A percentile compares a stretch with the other conserved stretches of the same genome.
Evolutionary conservation across 2,113 vertebrate species (phyloP).

Genomic region (Tichodroma muraria): DNA sequence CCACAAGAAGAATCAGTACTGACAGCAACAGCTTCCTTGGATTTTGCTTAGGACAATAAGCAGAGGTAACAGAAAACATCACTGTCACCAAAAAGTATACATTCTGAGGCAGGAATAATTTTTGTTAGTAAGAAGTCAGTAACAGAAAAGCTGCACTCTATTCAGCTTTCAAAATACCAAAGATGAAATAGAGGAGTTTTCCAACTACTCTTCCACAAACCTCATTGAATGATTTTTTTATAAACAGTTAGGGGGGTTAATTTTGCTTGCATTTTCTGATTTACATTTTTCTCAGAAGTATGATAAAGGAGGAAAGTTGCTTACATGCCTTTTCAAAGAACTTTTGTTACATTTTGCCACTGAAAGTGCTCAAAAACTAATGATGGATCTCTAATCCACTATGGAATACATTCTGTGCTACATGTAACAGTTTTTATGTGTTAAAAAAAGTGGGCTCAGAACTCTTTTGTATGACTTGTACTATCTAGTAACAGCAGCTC

Average conservation of each 20-base stretch:
- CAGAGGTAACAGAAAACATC: background rate
- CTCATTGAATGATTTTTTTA: background rate
- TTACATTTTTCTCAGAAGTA: background rate
- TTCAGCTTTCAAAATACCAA: background rate
- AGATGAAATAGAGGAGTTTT: background rate
- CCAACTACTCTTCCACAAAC: background rate
- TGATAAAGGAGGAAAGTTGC: background rate
- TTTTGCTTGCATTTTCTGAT: background rate
- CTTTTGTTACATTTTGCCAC: background rate
- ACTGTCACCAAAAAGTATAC: background rate
- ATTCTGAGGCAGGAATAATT: background rate
- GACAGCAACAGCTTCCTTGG: background rate
- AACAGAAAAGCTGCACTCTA: background rate
- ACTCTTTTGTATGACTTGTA: background rate
- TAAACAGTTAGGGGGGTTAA: background rate
- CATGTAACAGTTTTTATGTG: background rate
- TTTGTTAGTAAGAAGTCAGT: background rate
- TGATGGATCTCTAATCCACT: background rate
- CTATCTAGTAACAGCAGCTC: background rate
- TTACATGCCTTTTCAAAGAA: background rate
- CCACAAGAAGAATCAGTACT: background rate
- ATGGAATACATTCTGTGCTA: background rate
- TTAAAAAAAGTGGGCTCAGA: background rate
- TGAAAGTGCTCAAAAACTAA: background rate
- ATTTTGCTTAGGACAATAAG: background rate